Conservation (phyloP, 2,888 invertebrate genomes). For the Acanthopleura granulata region DNA sequence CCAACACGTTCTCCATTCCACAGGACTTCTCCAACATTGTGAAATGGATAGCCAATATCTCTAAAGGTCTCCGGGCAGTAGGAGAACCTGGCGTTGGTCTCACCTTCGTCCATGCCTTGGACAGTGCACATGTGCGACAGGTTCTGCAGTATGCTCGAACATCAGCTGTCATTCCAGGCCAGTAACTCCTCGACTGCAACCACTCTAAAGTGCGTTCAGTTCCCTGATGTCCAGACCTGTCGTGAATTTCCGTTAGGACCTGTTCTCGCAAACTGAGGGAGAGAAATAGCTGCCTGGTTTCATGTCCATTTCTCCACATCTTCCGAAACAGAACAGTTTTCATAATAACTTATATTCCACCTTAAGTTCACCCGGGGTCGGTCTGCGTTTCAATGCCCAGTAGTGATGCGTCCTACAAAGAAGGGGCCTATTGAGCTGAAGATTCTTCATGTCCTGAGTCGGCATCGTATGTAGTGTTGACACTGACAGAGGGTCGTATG, state of each 20-base stretch:
- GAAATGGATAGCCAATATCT: conserved; percentile 27
- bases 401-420: neutral
- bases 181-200: conserved; percentile 23
- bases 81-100: conserved; percentile 12
- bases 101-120: conserved; percentile 18
- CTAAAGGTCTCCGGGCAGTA: conserved; percentile 22
- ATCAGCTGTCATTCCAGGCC: conserved; percentile 25
- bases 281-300: conserved; percentile 8
- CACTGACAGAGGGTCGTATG: neutral
- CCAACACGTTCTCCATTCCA: conserved; percentile 23
- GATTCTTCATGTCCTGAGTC: neutral
- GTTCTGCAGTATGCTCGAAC: conserved; percentile 14
- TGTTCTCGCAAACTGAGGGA: neutral
- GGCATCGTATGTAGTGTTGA: conserved; percentile 8
- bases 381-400: neutral
- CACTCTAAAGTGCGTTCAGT: conserved; percentile 21
- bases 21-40: conserved; percentile 20
- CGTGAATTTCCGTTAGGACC: conserved; percentile 16
- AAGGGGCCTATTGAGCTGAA: neutral
- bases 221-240: conserved; percentile 23
- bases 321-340: conserved; percentile 17
- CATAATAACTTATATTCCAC: neutral
- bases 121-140: conserved; percentile 24
- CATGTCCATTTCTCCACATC: neutral
- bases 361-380: neutral